These are phyloP conservation scores for Meloidogyne exigua DNA, from an alignment of 1,140 invertebrate genomes.

Conservation along the genomic window DNA sequence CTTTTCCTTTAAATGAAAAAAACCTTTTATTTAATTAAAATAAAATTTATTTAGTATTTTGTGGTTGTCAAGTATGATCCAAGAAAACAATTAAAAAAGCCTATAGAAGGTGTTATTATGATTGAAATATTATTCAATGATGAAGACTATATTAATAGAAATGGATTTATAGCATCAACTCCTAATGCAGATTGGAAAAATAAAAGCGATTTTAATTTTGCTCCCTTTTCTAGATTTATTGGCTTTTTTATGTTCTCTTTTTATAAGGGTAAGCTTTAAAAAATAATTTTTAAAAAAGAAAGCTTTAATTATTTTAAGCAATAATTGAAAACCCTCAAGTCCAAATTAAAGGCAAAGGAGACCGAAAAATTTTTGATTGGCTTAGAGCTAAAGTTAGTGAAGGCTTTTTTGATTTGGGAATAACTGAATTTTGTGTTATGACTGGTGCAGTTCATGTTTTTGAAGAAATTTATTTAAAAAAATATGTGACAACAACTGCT, in stretches of 20 bases:
- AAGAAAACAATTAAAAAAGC: neutral
- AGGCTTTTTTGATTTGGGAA: neutral
- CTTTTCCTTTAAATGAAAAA: too few species aligned
- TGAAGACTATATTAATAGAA: neutral
- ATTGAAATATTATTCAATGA: neutral
- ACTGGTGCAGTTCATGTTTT: neutral
- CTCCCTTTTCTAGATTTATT: neutral
- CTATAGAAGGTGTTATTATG: neutral
- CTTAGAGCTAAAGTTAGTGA: neutral
- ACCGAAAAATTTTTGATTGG: neutral
- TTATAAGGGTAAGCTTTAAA: neutral
- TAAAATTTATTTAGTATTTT: neutral
- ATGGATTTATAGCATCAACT: neutral
- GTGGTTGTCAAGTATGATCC: neutral
- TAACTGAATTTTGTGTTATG: constrained; percentile 4
- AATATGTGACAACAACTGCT: neutral
- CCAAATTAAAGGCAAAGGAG: too few species aligned
- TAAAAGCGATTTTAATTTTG: neutral
- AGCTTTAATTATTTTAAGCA: too few species aligned
- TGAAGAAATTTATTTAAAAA: neutral
- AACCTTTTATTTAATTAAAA: too few species aligned
- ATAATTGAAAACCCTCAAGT: neutral
- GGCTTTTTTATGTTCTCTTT: neutral
- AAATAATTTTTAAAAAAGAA: too few species aligned
- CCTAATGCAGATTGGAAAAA: neutral